Evolutionary conservation across 2,888 invertebrate genomes (phyloP), one percentile per base, ranked within the genome.

Genomic region (Dicranocentrus wangi): DNA sequence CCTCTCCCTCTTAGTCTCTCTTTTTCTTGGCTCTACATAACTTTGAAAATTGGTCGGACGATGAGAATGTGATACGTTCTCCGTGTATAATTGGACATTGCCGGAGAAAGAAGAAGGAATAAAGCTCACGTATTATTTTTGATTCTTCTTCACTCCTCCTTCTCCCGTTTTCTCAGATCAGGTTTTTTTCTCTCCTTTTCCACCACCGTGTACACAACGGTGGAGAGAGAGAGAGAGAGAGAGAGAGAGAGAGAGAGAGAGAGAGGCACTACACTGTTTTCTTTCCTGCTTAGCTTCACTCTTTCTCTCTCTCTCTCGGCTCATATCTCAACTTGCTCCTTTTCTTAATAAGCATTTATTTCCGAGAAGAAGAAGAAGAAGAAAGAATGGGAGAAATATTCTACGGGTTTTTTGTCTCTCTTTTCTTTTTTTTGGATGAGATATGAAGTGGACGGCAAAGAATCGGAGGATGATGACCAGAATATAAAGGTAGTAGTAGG

Each of bases 11-110:
- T 80, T 71, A n/a, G 7, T 39, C 39, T 39, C 39, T 23, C 66
- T 70, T 70, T 69, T 78, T 69, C 70, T n/a, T n/a, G 39, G 13
- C 39, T 13, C 82, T 78, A 83, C 82, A 82, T 85, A 85, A 83
- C 83, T 85, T 85, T 85, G 82, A 85, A 79, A 79, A n/a, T n/a
- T n/a, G n/a, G n/a, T 72, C 60, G 71, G 80, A 77, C 81, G 77
- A 79, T 80, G 84, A 75, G 81, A 83, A 82, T 84, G 77, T 84
- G 82, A 84, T 84, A 83, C 78, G 79, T 72, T 79, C 10, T 32
- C 58, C 19, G 72, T 65, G 82, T 83, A 83, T 83, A 84, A 84
- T 84, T 83, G 84, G 82, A 84, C 83, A 70, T 77, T 73, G 60
- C 43, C 72, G 53, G 65, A 82, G 71, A 43, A 25, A 55, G 28